A percentile compares a stretch with the other conserved stretches of the same genome.
These are phyloP conservation scores for Paraescarpia echinospica DNA, from an alignment of 1,140 invertebrate genomes.

Conservation along the genomic window DNA sequence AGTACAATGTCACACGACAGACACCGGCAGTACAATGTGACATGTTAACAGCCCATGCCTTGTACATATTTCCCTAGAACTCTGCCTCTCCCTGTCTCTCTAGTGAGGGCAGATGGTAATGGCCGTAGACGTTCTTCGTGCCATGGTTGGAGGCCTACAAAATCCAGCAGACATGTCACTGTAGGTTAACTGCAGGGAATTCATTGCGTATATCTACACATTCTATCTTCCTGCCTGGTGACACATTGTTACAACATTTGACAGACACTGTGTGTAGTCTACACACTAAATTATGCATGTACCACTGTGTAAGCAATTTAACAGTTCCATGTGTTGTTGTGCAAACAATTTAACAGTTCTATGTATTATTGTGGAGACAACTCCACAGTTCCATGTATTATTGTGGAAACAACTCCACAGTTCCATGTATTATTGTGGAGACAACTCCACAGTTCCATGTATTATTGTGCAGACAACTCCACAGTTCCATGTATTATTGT, in stretches of 20 bases:
- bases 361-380: background rate
- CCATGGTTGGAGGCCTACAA: slow-evolving; percentile 20
- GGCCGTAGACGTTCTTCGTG: slow-evolving; percentile 26
- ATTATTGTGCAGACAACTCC: too few species aligned
- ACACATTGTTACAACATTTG: background rate
- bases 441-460: too few species aligned
- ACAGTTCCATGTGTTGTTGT: background rate
- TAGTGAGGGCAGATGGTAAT: slow-evolving; percentile 28
- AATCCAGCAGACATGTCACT: background rate
- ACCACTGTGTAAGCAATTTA: background rate
- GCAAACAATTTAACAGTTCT: background rate
- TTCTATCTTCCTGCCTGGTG: background rate
- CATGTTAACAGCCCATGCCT: background rate
- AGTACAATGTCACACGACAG: background rate
- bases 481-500: too few species aligned
- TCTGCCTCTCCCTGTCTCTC: slow-evolving; percentile 16
- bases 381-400: background rate
- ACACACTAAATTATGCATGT: too few species aligned
- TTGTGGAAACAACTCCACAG: too few species aligned
- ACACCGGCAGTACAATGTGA: background rate
- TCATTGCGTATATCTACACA: background rate
- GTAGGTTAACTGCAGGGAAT: background rate
- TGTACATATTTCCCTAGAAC: background rate
- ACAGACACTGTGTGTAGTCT: background rate
- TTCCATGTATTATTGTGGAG: too few species aligned